These are phyloP conservation scores for Coregonus ussuriensis DNA, from an alignment of 2,797 vertebrate genomes.

Conservation along the genomic window DNA sequence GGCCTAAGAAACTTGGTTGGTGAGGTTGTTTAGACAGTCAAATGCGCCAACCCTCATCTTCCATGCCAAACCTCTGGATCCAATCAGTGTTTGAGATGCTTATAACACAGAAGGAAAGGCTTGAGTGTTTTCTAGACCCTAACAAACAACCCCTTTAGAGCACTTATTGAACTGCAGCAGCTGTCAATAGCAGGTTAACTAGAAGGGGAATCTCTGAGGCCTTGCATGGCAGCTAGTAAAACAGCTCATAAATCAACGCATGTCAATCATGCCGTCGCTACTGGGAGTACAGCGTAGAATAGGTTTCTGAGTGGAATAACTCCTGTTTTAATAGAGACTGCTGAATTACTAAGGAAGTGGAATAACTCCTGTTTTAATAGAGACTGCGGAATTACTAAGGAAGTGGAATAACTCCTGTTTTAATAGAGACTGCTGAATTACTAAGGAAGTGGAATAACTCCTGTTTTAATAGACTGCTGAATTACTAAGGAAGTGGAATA, in stretches of 20 bases:
- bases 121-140: not conserved
- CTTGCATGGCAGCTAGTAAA: not conserved
- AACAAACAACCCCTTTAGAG: not conserved
- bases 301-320: not conserved
- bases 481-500: no score
- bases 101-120: not conserved
- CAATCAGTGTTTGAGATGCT: slow-evolving; percentile 1
- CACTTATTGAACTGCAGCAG: not conserved
- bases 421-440: no score
- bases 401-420: no score
- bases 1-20: not conserved
- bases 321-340: slow-evolving; percentile 20
- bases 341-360: no score
- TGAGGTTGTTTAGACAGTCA: slow-evolving; percentile 1
- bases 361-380: no score
- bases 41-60: not conserved
- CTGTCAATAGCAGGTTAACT: slow-evolving; percentile 22
- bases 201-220: not conserved
- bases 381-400: no score
- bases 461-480: no score
- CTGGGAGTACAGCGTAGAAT: not conserved
- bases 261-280: not conserved
- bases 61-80: not conserved
- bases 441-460: no score
- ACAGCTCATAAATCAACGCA: not conserved